These are phyloP conservation scores for Zaprionus ornatus DNA, from an alignment of 1,140 invertebrate genomes.

Conservation along the genomic window DNA sequence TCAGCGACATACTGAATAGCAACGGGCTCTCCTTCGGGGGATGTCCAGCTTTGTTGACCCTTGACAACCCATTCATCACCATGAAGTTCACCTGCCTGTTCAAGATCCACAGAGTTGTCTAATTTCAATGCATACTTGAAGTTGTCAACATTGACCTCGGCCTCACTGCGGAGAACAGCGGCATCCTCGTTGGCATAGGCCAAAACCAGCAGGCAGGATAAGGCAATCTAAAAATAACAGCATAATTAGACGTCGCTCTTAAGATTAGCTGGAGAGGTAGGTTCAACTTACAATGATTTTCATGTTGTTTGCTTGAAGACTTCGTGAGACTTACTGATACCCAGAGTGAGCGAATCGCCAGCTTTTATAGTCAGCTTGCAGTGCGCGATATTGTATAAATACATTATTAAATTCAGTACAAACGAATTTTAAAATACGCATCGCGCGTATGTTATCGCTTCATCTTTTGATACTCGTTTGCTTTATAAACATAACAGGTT, in stretches of 20 bases:
- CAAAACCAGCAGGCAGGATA: constrained; percentile 68
- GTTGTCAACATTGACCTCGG: constrained; percentile 47
- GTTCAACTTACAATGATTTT: constrained; percentile 73
- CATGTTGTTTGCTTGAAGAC: constrained; percentile 70
- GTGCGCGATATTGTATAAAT: constrained; percentile 57
- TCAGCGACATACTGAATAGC: constrained; percentile 83
- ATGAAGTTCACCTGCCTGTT: constrained; percentile 90
- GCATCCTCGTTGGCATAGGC: constrained; percentile 64
- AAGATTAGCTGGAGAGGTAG: neutral
- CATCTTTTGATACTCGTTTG: constrained; percentile 20
- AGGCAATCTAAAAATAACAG: constrained; percentile 48
- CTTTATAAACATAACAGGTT: constrained; percentile 44
- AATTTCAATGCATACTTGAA: constrained; percentile 86
- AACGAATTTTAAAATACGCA: constrained; percentile 28
- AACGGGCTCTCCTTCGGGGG: constrained; percentile 87
- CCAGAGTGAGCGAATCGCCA: constrained; percentile 5
- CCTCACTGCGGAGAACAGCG: constrained; percentile 28
- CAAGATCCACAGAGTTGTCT: constrained; percentile 90
- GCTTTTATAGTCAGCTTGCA: constrained; percentile 59
- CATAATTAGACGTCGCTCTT: neutral
- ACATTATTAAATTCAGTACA: constrained; percentile 30
- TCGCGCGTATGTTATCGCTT: constrained; percentile 12
- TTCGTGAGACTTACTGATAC: constrained; percentile 65
- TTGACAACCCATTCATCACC: constrained; percentile 88
- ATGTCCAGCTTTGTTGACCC: constrained; percentile 89